Evolutionary conservation across 2,113 vertebrate species (phyloP).

Genomic region (Gila orcuttii): DNA sequence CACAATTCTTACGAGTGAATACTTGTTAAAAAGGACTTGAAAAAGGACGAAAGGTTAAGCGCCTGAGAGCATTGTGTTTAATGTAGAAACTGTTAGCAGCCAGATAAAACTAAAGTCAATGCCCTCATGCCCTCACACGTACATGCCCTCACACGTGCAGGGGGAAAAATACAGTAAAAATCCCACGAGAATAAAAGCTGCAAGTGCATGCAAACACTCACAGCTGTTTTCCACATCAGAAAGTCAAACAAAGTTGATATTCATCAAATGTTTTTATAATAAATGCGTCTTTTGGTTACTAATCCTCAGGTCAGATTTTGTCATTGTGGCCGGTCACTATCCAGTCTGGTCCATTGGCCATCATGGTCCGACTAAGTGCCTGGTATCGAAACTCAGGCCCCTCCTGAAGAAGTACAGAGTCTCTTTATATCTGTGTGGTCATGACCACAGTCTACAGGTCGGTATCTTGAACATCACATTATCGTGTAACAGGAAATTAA

Average conservation of each 20-base stretch:
- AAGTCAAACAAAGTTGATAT: not conserved
- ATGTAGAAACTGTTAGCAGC: not conserved
- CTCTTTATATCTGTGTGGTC: constrained; percentile 70
- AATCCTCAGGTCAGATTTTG: constrained; percentile 68
- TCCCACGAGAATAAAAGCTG: not conserved
- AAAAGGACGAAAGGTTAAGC: not conserved
- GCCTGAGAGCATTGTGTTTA: not conserved
- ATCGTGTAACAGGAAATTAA: not conserved
- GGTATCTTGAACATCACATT: not conserved
- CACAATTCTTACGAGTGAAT: not conserved
- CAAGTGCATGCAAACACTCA: too few relatives aligned
- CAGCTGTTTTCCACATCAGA: constrained; percentile 1
- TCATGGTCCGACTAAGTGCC: constrained; percentile 71
- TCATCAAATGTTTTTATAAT: not conserved
- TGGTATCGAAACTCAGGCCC: constrained; percentile 68
- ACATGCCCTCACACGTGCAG: not conserved
- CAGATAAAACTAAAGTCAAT: not conserved
- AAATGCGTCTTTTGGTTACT: not conserved
- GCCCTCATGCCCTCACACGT: not conserved
- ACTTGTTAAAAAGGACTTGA: too few relatives aligned
- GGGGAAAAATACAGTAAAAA: not conserved
- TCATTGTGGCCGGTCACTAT: constrained; percentile 73
- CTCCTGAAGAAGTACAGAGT: constrained; percentile 70
- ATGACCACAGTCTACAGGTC: constrained; percentile 74
- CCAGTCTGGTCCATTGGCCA: constrained; percentile 76